Percentiles rank a stretch among this genome's conserved stretches.
Evolutionary conservation across 2,113 vertebrate species (phyloP).

Genomic region (human (Homo sapiens)): GRCh38 chr5:38489001-38489500

Average conservation of each 20-base stretch:
- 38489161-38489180: conserved; percentile 85
- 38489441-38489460: background rate
- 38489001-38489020: background rate
- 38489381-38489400: background rate
- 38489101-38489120: conserved; percentile 86
- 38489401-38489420: background rate
- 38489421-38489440: background rate
- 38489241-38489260: conserved; percentile 78
- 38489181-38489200: conserved; percentile 87
- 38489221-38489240: conserved; percentile 83
- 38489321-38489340: background rate
- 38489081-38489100: conserved; percentile 74
- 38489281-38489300: background rate
- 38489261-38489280: background rate
- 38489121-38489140: conserved; percentile 86
- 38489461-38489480: background rate
- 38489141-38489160: conserved; percentile 85
- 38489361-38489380: background rate
- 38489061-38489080: conserved; percentile 76
- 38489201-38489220: conserved; percentile 85
- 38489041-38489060: background rate
- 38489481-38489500: background rate
- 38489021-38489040: background rate
- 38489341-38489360: background rate
- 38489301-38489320: background rate